Conservation (phyloP, 1,140 invertebrate genomes). For the Ceratina calcarata region DNA sequence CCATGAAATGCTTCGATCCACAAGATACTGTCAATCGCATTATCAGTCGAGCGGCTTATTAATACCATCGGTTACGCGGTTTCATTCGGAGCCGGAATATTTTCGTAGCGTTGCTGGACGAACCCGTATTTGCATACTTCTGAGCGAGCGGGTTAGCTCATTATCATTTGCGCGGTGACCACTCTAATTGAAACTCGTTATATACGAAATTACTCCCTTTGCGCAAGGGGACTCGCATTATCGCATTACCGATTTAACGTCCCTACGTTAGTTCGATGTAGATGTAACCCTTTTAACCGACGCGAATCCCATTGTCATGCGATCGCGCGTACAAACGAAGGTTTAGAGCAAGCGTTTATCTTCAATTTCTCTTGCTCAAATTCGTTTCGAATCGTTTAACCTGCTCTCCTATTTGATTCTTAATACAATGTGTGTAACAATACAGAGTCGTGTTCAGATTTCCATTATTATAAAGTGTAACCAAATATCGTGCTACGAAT, state of each 20-base stretch:
- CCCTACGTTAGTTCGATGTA: slow-evolving; percentile 24
- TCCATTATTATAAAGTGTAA: too few relatives aligned
- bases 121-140: slow-evolving; percentile 51
- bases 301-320: slow-evolving; percentile 24
- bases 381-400: background rate
- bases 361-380: background rate
- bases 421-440: too few relatives aligned
- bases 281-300: slow-evolving; percentile 46
- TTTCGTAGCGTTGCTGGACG: slow-evolving; percentile 24
- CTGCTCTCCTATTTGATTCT: background rate
- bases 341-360: slow-evolving; percentile 6
- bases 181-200: slow-evolving; percentile 61
- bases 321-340: background rate
- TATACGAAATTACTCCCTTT: slow-evolving; percentile 52
- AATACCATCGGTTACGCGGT: slow-evolving; percentile 28
- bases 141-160: slow-evolving; percentile 25
- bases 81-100: background rate
- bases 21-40: background rate
- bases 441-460: background rate
- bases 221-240: slow-evolving; percentile 41
- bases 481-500: too few relatives aligned
- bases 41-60: slow-evolving; percentile 9
- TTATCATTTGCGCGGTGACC: slow-evolving; percentile 40
- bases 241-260: slow-evolving; percentile 53
- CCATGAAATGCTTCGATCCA: background rate